Percentiles rank a stretch among this genome's conserved stretches.
phyloP scores from a whole-genome alignment of 2,888 invertebrate species.

The Mantis religiosa region DNA sequence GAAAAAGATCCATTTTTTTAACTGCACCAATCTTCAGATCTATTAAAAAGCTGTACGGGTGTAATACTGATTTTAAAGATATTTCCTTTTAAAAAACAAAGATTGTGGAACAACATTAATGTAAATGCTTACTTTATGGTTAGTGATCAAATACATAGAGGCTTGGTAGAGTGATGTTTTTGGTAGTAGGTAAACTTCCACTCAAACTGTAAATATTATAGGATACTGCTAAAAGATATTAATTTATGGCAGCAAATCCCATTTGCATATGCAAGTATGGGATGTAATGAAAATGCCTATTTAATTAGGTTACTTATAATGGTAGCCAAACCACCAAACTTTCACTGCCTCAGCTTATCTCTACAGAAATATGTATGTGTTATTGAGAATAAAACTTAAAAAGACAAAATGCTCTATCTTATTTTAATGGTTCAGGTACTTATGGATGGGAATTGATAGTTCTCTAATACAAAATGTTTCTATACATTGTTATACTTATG shows the following conservation, averaged over 20 bases:
- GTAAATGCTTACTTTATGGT: constrained; percentile 5
- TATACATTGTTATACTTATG: constrained; percentile 19
- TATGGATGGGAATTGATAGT: constrained; percentile 21
- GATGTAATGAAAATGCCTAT: neutral
- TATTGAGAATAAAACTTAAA: neutral
- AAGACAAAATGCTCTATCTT: constrained; percentile 10
- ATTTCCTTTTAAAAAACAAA: neutral
- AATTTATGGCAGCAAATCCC: neutral
- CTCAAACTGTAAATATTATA: neutral
- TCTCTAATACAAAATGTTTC: constrained; percentile 9
- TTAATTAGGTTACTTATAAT: neutral
- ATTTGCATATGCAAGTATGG: neutral
- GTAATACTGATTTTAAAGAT: neutral
- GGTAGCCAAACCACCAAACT: constrained; percentile 21
- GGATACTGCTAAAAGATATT: neutral
- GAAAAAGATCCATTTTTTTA: neutral
- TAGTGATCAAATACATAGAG: neutral
- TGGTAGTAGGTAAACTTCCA: neutral
- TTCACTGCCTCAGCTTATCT: constrained; percentile 23
- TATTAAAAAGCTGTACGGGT: neutral
- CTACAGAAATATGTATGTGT: neutral
- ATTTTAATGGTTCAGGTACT: constrained; percentile 14
- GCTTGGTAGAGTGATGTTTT: neutral
- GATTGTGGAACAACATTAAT: neutral
- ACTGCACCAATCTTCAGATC: neutral